Conservation (phyloP, 2,888 invertebrate species). For the Lucinisca nassula region DNA sequence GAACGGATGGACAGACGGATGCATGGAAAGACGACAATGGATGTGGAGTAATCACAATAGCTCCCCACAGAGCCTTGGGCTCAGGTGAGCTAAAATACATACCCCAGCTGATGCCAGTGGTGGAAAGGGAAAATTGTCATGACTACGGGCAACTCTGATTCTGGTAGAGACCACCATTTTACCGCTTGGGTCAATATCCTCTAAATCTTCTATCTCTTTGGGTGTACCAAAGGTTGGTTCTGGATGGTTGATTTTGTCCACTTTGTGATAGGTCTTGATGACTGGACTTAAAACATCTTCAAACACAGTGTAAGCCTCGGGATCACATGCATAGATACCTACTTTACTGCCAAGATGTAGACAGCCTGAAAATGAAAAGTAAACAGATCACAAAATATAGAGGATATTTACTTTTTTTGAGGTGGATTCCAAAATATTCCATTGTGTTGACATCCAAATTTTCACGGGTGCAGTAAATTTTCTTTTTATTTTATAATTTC, state of each 20-base stretch:
- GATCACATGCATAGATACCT: conserved; percentile 98
- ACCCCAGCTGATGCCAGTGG: conserved; percentile 93
- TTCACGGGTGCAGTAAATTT: too few species aligned
- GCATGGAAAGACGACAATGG: too few species aligned
- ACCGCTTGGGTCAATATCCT: conserved; percentile 94
- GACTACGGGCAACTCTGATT: conserved; percentile 84
- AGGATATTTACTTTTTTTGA: too few species aligned
- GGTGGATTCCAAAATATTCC: too few species aligned
- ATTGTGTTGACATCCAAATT: too few species aligned
- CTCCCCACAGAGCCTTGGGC: too few species aligned
- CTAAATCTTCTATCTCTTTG: conserved; percentile 87
- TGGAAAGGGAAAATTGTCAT: conserved; percentile 85
- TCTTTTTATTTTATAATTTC: too few species aligned
- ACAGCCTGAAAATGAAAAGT: conserved; percentile 77
- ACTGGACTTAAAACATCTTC: conserved; percentile 98
- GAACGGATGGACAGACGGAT: too few species aligned
- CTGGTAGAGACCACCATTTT: conserved; percentile 92
- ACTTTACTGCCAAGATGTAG: conserved; percentile 76
- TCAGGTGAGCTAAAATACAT: too few species aligned
- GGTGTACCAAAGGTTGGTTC: conserved; percentile 92
- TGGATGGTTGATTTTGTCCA: conserved; percentile 90
- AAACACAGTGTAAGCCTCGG: conserved; percentile 97
- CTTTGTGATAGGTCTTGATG: conserved; percentile 90
- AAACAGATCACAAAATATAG: too few species aligned
- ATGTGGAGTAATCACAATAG: too few species aligned